Conservation (phyloP, 1,140 invertebrate genomes). For the Temnothorax longispinosus region DNA sequence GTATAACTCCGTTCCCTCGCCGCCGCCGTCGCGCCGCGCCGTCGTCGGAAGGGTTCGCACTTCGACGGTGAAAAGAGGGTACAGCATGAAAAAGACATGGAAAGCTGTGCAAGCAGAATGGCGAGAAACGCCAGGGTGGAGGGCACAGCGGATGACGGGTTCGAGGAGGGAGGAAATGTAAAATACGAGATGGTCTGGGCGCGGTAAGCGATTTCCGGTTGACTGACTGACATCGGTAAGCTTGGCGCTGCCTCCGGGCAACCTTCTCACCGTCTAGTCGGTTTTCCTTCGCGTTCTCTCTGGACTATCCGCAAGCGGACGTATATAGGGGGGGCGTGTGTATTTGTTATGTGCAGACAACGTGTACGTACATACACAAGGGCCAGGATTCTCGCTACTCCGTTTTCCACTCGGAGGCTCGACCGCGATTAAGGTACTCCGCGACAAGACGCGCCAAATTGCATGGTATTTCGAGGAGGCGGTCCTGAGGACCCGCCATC, state of each 20-base stretch:
- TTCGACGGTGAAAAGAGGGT: background rate
- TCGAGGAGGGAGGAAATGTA: conserved; percentile 67
- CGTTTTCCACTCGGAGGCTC: conserved; percentile 59
- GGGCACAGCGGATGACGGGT: conserved; percentile 33
- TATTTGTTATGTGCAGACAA: conserved; percentile 2
- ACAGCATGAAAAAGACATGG: conserved; percentile 21
- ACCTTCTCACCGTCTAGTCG: conserved; percentile 65
- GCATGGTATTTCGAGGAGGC: conserved; percentile 66
- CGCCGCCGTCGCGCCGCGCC: too few species aligned
- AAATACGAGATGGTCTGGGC: conserved; percentile 75
- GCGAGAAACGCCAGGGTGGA: background rate
- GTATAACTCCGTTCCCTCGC: conserved; percentile 59
- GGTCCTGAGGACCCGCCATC: conserved; percentile 11
- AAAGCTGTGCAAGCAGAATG: conserved; percentile 41
- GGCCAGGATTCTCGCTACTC: conserved; percentile 29
- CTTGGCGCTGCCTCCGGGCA: conserved; percentile 62
- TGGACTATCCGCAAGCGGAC: conserved; percentile 23
- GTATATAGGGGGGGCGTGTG: background rate
- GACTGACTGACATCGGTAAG: conserved; percentile 80
- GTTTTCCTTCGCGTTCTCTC: conserved; percentile 34
- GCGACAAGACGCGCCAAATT: conserved; percentile 68
- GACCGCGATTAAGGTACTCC: conserved; percentile 63
- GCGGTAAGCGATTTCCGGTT: conserved; percentile 82
- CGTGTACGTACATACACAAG: conserved; percentile 23
- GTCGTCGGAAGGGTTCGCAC: conserved; percentile 33